A percentile compares a stretch with the other conserved stretches of the same genome.
Evolutionary conservation across 2,888 invertebrate genomes (phyloP).

Genomic region (Epirrhoe alternata): DNA sequence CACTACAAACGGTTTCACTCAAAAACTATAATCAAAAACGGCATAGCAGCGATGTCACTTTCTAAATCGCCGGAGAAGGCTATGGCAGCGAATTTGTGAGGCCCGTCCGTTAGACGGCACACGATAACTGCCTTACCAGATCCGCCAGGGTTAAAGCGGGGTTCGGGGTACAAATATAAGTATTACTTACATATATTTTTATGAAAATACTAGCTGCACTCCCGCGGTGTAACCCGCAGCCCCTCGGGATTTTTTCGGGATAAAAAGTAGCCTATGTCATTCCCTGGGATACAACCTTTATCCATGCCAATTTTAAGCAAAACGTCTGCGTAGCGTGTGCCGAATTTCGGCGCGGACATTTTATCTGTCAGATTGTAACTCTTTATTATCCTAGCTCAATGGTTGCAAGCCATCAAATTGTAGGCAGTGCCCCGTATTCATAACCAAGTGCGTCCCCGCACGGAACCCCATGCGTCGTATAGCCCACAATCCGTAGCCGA

Average conservation of each 20-base stretch:
- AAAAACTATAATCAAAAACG: constrained; percentile 40
- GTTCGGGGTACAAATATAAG: not conserved
- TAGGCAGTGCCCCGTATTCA: no score
- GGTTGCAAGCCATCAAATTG: no score
- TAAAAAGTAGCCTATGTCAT: no score
- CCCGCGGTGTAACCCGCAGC: no score
- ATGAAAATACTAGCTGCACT: no score
- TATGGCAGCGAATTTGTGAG: constrained; percentile 31
- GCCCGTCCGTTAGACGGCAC: constrained; percentile 30
- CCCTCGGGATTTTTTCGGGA: no score
- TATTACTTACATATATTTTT: not conserved
- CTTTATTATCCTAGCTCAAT: no score
- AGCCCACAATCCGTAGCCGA: constrained; percentile 32
- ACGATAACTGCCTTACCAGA: constrained; percentile 26
- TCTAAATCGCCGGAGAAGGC: constrained; percentile 39
- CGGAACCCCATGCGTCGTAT: constrained; percentile 29
- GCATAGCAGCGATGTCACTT: constrained; percentile 41
- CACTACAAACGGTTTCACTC: constrained; percentile 33
- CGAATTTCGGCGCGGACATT: no score
- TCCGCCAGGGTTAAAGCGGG: not conserved
- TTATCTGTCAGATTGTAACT: no score
- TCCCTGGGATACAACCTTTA: no score
- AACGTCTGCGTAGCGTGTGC: no score
- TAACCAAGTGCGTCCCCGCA: constrained; percentile 20
- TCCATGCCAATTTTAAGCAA: no score